Evolutionary conservation across 2,113 vertebrate genomes (phyloP), one percentile per base, ranked within the genome.

Genomic region (Alethe castanea): DNA sequence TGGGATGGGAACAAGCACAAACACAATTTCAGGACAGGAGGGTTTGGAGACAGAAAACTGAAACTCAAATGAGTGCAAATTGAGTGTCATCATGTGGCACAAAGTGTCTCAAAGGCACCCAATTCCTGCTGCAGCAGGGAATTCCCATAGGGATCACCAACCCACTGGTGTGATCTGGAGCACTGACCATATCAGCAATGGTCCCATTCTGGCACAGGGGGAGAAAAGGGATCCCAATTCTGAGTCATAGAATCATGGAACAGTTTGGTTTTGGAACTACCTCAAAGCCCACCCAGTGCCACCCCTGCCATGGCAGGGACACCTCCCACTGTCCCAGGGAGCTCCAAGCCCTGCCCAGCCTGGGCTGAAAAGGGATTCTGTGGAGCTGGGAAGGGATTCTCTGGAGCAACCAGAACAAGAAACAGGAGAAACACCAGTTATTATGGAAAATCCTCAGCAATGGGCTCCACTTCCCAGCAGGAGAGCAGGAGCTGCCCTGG

Each of bases 41-140:
- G 4, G 14, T 56, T 61, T 50, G 14, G 38, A 93, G 33, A 76
- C 29, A 5, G 11, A 35, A 35, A 53, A 86, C 25, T 73, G 67
- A 28, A 92, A 81, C 38, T 33, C 38, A 33, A 67, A 0, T 9
- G 35, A 67, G 38, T 11, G 13, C 60, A 85, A 79, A 65, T 60
- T 18, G 8, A 81, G n/a, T 36, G 40, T 40, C 81, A 50, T 9
- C 0, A 0, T 23, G 48, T 25, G 64, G 35, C 19, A 81, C 18
- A 47, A 69, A 47, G 19, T 18, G 36, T 7, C 52, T 54, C 35
- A n/a, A 73, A 29, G 15, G 29, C 5, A 56, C 33, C 23, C 54
- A 57, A 0, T 12, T 52, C 44, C 40, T 29, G 7, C 48, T 19
- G 22, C 40, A 54, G 54, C 4, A 86, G 28, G 38, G 12, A 72